Percentiles rank a stretch among this genome's conserved stretches.
phyloP scores from a whole-genome alignment of 2,113 vertebrate genomes.

The Notarius quadriscutis region DNA sequence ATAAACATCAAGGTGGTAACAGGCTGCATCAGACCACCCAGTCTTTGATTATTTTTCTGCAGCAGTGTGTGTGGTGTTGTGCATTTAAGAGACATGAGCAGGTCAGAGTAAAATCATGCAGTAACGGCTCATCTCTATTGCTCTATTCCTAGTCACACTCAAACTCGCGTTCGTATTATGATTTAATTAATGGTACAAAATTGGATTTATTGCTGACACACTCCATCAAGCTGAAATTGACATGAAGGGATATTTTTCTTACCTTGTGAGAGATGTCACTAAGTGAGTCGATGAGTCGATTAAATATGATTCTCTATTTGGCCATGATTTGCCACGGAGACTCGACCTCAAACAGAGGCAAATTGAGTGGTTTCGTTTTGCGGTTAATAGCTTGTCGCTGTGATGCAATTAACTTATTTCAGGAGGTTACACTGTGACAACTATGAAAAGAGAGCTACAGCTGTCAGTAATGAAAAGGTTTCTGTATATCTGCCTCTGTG shows the following conservation, averaged over 20 bases:
- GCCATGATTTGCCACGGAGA: slow-evolving; percentile 49
- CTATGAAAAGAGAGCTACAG: slow-evolving; percentile 38
- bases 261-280: slow-evolving; percentile 47
- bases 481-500: slow-evolving; percentile 3
- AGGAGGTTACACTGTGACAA: slow-evolving; percentile 42
- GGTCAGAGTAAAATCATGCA: slow-evolving; percentile 39
- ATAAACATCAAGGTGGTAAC: background rate
- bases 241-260: slow-evolving; percentile 43
- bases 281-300: slow-evolving; percentile 42
- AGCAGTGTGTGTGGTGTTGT: slow-evolving; percentile 7
- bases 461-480: slow-evolving; percentile 9
- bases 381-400: slow-evolving; percentile 36
- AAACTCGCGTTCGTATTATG: slow-evolving; percentile 39
- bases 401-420: slow-evolving; percentile 41
- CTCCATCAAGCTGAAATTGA: slow-evolving; percentile 49
- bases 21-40: background rate
- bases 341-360: slow-evolving; percentile 26
- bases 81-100: background rate
- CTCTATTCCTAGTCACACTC: background rate
- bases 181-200: slow-evolving; percentile 47
- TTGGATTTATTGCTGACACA: slow-evolving; percentile 56
- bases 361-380: slow-evolving; percentile 48
- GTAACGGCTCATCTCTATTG: slow-evolving; percentile 6
- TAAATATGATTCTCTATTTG: slow-evolving; percentile 43
- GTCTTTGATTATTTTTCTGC: background rate